A percentile compares a stretch with the other conserved stretches of the same genome.
Conservation (phyloP, 1,140 invertebrate species). For the Euglossa dilemma region DNA sequence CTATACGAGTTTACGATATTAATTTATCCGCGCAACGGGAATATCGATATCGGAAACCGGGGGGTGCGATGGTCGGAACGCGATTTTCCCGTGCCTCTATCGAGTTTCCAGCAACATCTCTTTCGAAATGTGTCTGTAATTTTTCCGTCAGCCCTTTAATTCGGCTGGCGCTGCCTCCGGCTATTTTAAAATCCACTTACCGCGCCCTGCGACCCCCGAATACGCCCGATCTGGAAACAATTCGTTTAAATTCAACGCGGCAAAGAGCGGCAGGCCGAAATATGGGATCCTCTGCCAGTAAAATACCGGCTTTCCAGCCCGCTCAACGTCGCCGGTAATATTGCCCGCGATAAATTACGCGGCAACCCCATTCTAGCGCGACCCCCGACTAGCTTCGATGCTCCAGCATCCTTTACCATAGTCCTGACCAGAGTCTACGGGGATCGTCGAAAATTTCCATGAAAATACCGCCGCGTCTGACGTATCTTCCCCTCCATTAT, state of each 20-base stretch:
- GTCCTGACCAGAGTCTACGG: constrained; percentile 31
- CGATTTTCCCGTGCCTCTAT: too few relatives aligned
- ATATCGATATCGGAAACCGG: too few relatives aligned
- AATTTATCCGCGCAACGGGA: too few relatives aligned
- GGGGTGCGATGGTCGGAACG: too few relatives aligned
- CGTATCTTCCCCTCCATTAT: constrained; percentile 23
- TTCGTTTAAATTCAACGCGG: constrained; percentile 47
- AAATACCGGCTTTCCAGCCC: constrained; percentile 48
- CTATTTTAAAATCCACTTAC: background rate
- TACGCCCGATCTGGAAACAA: constrained; percentile 5
- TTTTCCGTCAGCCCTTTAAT: too few relatives aligned
- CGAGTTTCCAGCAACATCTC: too few relatives aligned
- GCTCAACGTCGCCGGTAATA: constrained; percentile 52
- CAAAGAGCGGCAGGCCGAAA: background rate
- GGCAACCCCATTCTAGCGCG: constrained; percentile 18
- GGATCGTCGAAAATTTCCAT: constrained; percentile 58
- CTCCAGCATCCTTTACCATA: constrained; percentile 33
- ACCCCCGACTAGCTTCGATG: constrained; percentile 12
- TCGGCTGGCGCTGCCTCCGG: background rate
- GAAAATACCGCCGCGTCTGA: constrained; percentile 39
- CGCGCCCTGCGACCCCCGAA: background rate
- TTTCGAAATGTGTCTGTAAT: too few relatives aligned
- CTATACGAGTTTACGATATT: too few relatives aligned
- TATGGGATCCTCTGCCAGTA: constrained; percentile 37
- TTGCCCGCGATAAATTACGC: constrained; percentile 65